Percentiles rank a stretch among this genome's conserved stretches.
These are phyloP conservation scores for Poecile montanus DNA, from an alignment of 2,797 vertebrate species.

Conservation along the genomic window DNA sequence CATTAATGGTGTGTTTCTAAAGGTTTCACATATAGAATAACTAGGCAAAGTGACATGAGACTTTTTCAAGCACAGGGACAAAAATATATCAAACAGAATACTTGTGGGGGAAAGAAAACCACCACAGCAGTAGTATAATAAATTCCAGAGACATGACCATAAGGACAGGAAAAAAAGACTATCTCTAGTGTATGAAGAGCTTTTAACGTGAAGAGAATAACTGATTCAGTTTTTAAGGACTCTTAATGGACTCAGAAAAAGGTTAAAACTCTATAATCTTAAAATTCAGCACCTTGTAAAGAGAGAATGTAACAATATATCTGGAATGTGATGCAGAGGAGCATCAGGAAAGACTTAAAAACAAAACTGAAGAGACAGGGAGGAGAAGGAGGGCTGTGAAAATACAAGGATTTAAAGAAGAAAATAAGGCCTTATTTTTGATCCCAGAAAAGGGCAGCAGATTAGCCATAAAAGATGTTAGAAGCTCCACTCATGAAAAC, in stretches of 20 bases:
- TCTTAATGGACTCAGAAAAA: neutral
- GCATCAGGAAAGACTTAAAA: neutral
- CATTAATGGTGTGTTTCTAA: neutral
- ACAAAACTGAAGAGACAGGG: neutral
- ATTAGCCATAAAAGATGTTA: neutral
- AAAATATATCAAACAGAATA: neutral
- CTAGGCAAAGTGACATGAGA: neutral
- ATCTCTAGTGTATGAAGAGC: neutral
- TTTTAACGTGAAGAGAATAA: neutral
- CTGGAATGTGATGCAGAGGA: neutral
- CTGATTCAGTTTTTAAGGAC: neutral
- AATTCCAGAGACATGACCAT: neutral
- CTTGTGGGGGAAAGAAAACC: neutral
- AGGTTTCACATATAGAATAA: neutral
- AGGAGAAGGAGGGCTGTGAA: neutral
- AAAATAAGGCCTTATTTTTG: neutral
- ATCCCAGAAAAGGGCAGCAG: neutral
- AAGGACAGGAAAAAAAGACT: neutral
- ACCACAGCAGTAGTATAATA: neutral
- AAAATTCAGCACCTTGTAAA: neutral
- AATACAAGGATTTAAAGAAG: neutral
- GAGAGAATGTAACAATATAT: neutral
- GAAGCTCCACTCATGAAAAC: neutral
- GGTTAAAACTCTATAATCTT: neutral
- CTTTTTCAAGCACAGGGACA: neutral